Conservation (phyloP, 92 coral and sea anemone genomes). For the Actinernus sp. region DNA sequence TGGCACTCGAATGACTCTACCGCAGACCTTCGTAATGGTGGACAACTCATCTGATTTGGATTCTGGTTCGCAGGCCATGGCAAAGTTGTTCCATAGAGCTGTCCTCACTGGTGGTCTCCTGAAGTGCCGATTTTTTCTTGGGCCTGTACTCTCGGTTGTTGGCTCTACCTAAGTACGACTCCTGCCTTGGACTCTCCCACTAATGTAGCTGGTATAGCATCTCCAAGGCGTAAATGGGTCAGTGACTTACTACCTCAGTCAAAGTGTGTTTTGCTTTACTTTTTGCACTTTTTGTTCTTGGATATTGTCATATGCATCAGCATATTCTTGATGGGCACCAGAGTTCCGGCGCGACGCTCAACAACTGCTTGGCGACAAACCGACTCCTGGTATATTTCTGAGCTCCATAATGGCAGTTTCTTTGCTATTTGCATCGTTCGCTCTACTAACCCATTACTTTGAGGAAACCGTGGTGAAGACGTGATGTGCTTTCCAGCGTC, state of each 20-base stretch:
- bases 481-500: conserved; percentile 20
- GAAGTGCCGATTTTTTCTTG: no score
- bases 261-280: conserved; percentile 4
- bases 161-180: no score
- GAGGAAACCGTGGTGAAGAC: conserved; percentile 41
- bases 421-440: conserved; percentile 37
- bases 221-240: conserved; percentile 24
- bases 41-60: no score
- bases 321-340: conserved; percentile 28
- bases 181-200: no score
- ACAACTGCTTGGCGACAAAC: conserved; percentile 39
- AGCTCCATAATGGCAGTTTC: conserved; percentile 32
- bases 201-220: no score
- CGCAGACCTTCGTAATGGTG: no score
- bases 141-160: no score
- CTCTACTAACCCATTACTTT: conserved; percentile 47
- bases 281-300: neutral
- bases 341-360: conserved; percentile 25
- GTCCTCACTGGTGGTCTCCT: no score
- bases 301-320: conserved; percentile 12
- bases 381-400: conserved; percentile 34
- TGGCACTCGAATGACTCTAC: no score
- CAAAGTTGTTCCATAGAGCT: no score
- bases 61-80: no score
- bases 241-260: conserved; percentile 30